A percentile compares a stretch with the other conserved stretches of the same genome.
phyloP scores from a whole-genome alignment of 2,888 invertebrate species.

The Tinea semifulvella region DNA sequence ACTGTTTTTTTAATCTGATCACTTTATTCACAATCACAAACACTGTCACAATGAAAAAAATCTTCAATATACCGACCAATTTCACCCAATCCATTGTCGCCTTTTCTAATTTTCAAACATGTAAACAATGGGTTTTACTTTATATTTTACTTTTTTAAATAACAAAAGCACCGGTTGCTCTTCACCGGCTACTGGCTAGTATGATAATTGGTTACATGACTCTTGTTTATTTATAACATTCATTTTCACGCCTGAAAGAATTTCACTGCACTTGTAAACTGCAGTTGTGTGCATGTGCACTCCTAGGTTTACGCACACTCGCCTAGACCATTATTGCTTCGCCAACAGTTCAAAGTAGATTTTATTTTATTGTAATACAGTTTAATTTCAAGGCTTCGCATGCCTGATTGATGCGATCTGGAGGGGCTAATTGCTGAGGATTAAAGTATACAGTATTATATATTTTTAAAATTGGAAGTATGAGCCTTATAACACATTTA shows the following conservation, averaged over 20 bases:
- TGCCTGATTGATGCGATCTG: too few relatives aligned
- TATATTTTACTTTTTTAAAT: conserved; percentile 21
- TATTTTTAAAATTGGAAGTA: too few relatives aligned
- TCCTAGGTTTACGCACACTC: background rate
- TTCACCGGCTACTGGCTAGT: conserved; percentile 51
- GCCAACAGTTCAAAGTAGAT: background rate
- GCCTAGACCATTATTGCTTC: background rate
- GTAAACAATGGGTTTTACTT: conserved; percentile 10
- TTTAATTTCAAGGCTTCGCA: too few relatives aligned
- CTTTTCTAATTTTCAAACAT: conserved; percentile 22
- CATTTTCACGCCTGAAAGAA: conserved; percentile 63
- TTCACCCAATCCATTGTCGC: conserved; percentile 61
- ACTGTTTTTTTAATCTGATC: background rate
- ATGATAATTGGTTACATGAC: conserved; percentile 51
- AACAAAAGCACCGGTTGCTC: conserved; percentile 36
- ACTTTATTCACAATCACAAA: conserved; percentile 8
- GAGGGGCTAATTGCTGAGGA: too few relatives aligned
- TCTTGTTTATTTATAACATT: conserved; percentile 65
- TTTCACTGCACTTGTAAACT: conserved; percentile 20
- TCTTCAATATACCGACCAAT: conserved; percentile 56
- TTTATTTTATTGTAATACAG: background rate
- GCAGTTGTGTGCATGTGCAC: conserved; percentile 19
- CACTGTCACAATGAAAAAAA: background rate
- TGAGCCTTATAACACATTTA: too few relatives aligned
- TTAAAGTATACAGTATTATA: too few relatives aligned